Evolutionary conservation across 2,797 vertebrate genomes (phyloP).

Genomic region (Scolopax rusticola): DNA sequence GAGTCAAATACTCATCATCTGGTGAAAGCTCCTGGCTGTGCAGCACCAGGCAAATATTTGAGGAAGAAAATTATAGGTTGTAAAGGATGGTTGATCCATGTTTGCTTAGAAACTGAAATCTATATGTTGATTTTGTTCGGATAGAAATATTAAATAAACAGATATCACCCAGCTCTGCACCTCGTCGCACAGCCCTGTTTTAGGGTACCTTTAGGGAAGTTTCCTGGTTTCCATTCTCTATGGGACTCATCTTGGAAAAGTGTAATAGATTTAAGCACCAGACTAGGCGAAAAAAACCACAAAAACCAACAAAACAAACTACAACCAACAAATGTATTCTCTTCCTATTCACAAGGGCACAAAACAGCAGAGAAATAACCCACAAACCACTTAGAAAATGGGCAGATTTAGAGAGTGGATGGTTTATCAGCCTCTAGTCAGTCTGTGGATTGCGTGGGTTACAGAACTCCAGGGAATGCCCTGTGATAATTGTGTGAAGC

Average conservation of each 20-base stretch:
- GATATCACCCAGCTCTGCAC: not conserved
- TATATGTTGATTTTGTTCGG: not conserved
- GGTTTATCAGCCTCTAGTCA: not conserved
- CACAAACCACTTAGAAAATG: not conserved
- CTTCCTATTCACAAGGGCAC: not conserved
- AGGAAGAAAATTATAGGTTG: conserved; percentile 12
- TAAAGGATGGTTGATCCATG: not conserved
- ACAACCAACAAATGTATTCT: not conserved
- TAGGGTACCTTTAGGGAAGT: not conserved
- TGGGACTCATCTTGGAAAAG: not conserved
- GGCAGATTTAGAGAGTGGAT: not conserved
- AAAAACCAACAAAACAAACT: not conserved
- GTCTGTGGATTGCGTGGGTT: not conserved
- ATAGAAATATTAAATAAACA: not conserved
- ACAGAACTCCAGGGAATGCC: not conserved
- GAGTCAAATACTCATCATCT: not conserved
- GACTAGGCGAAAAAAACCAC: not conserved
- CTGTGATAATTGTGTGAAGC: not conserved
- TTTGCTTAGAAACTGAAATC: conserved; percentile 11
- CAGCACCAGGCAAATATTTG: not conserved
- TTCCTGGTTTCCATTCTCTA: not conserved
- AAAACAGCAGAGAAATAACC: not conserved
- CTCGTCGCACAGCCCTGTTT: accelerated
- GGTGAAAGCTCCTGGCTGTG: not conserved
- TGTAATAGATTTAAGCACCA: not conserved